Conservation (phyloP, 2,888 invertebrate genomes). For the Gibbula magus region DNA sequence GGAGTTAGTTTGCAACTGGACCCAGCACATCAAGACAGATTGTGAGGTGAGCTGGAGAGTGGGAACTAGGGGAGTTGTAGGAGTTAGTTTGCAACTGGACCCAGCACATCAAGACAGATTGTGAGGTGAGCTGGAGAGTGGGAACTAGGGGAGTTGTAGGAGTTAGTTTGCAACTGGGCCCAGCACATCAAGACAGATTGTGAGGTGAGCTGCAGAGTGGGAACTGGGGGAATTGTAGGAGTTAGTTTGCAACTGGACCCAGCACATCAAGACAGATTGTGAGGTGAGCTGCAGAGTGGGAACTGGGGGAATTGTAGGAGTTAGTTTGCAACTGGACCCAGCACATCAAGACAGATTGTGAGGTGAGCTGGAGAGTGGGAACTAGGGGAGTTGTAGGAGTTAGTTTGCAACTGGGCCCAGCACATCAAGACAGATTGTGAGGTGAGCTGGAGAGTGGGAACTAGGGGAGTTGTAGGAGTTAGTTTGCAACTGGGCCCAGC, state of each 20-base stretch:
- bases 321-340: slow-evolving; percentile 79
- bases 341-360: slow-evolving; percentile 87
- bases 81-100: slow-evolving; percentile 78
- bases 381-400: not conserved
- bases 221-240: not conserved
- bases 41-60: slow-evolving; percentile 79
- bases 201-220: slow-evolving; percentile 74
- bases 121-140: slow-evolving; percentile 77
- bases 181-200: slow-evolving; percentile 87
- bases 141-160: not conserved
- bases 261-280: slow-evolving; percentile 87
- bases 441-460: slow-evolving; percentile 69
- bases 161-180: slow-evolving; percentile 78
- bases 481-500: slow-evolving; percentile 81
- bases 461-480: not conserved
- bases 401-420: slow-evolving; percentile 79
- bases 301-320: not conserved
- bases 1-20: slow-evolving; percentile 77
- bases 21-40: slow-evolving; percentile 85
- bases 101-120: slow-evolving; percentile 86
- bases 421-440: slow-evolving; percentile 87
- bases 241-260: slow-evolving; percentile 78
- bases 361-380: slow-evolving; percentile 73
- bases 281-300: slow-evolving; percentile 74
- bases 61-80: not conserved